Evolutionary conservation across 2,113 vertebrate species (phyloP).

Genomic region (Chaetorhynchus papuensis): DNA sequence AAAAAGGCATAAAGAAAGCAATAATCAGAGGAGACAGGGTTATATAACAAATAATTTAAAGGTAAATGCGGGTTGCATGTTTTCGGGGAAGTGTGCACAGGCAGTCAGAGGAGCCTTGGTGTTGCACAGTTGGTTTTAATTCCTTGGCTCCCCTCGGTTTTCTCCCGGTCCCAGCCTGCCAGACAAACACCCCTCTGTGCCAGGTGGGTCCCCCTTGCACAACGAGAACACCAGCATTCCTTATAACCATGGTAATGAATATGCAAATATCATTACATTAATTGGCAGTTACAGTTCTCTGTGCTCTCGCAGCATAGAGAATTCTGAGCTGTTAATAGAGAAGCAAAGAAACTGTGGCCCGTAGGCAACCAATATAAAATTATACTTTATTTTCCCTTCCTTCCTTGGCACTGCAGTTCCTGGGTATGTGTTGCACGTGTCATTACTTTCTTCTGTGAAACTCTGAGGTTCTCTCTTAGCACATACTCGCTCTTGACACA

Average conservation of each 20-base stretch:
- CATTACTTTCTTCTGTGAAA: not conserved
- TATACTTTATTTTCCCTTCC: accelerated
- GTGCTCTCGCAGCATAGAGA: not conserved
- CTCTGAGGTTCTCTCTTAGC: not conserved
- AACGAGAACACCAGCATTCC: not conserved
- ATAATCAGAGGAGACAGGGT: not conserved
- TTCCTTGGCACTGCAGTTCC: not conserved
- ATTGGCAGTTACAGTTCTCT: not conserved
- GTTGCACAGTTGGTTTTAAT: not conserved
- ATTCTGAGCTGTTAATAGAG: not conserved
- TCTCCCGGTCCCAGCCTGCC: not conserved
- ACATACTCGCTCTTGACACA: not conserved
- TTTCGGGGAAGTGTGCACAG: not conserved
- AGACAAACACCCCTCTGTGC: not conserved
- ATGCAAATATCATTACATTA: not conserved
- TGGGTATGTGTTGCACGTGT: not conserved
- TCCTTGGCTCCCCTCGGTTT: not conserved
- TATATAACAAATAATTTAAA: not conserved
- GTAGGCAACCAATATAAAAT: not conserved
- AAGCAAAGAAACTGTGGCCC: not conserved
- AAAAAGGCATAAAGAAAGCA: not conserved
- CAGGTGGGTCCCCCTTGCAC: not conserved
- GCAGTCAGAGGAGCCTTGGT: not conserved
- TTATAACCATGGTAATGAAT: not conserved
- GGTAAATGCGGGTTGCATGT: not conserved